Percentiles rank a stretch among this genome's conserved stretches.
These are phyloP conservation scores for Gasteruption jaculator DNA, from an alignment of 2,888 invertebrate genomes.

Conservation along the genomic window DNA sequence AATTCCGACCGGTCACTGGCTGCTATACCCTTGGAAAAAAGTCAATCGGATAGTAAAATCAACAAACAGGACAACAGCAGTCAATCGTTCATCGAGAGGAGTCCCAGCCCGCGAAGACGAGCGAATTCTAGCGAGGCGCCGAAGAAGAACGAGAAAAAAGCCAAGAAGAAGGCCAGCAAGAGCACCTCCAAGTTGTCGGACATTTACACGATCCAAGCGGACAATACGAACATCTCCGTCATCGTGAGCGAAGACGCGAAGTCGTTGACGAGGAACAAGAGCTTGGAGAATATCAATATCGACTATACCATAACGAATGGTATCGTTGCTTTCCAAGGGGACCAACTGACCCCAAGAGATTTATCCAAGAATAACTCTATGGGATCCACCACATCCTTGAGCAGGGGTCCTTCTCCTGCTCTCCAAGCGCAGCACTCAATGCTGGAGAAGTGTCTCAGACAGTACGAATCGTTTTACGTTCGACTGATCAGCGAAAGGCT, in stretches of 20 bases:
- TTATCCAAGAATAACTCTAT: slow-evolving; percentile 23
- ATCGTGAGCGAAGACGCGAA: slow-evolving; percentile 37
- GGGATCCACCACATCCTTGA: slow-evolving; percentile 32
- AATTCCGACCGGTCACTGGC: slow-evolving; percentile 34
- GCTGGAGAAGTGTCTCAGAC: slow-evolving; percentile 58
- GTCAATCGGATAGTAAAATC: slow-evolving; percentile 65
- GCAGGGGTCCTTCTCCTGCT: slow-evolving; percentile 41
- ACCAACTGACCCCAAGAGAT: slow-evolving; percentile 16
- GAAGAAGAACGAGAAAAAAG: slow-evolving; percentile 57
- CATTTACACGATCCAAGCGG: slow-evolving; percentile 29
- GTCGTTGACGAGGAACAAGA: slow-evolving; percentile 36
- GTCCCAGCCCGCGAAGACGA: slow-evolving; percentile 44
- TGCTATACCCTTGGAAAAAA: slow-evolving; percentile 57
- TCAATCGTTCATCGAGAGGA: slow-evolving; percentile 35
- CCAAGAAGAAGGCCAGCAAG: slow-evolving; percentile 54
- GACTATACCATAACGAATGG: slow-evolving; percentile 26
- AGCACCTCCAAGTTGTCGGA: slow-evolving; percentile 44
- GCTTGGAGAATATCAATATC: slow-evolving; percentile 42
- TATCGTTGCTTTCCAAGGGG: slow-evolving; percentile 18
- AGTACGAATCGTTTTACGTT: slow-evolving; percentile 57
- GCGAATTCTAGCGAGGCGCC: slow-evolving; percentile 47
- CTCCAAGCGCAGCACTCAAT: slow-evolving; percentile 51
- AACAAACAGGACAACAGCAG: slow-evolving; percentile 48
- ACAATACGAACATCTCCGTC: slow-evolving; percentile 37
- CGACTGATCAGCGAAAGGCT: slow-evolving; percentile 42